Base-by-base conservation (phyloP, 2,888 invertebrate species). In the Matsumyia berberina region DNA sequence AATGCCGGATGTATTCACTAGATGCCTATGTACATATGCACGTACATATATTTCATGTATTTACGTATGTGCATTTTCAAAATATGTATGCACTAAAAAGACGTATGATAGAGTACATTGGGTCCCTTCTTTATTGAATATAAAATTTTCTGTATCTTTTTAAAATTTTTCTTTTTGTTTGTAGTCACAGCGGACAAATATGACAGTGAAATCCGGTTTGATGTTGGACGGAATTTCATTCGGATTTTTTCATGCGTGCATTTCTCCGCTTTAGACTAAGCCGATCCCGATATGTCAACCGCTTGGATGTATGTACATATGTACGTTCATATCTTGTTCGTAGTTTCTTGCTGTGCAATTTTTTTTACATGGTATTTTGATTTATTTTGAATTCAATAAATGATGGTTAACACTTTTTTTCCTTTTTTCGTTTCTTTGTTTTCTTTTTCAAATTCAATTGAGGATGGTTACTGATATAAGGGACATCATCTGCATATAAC, bases 201-300 rank as follows among this genome's bases (percentile, higher is more conserved):
- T 72, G 70, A 58, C 58, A 60, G 9, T 29, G 24, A 72, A 72
- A 72, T 72, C 70, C 70, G 70, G 70, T 72, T 72, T 72, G 37
- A 46, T 31, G 46, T 39, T 60, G 58, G 39, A 29, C 49, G 58
- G 57, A 55, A 60, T 72, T 60, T 60, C 58, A 72, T 72, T 60
- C 58, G 49, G 37, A 60, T 72, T 72, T 70, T 35, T 72, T 72
- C 70, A 72, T 72, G 70, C 70, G 70, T 72, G 49, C 37, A 60
- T 72, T 58, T 58, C 46, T 60, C 70, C 15, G 49, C 58, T 49
- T 72, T 72, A 60, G 49, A 60, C 58, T 72, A 72, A 72, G 70
- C 70, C 58, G 70, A 58, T 72, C 37, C 70, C 49, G 49, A 72
- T 60, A 70, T 37, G 70, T 60, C 58, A 72, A n/a, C 29, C 58